These are phyloP conservation scores for Ypsolopha scabrella DNA, from an alignment of 2,888 invertebrate species.

Conservation along the genomic window DNA sequence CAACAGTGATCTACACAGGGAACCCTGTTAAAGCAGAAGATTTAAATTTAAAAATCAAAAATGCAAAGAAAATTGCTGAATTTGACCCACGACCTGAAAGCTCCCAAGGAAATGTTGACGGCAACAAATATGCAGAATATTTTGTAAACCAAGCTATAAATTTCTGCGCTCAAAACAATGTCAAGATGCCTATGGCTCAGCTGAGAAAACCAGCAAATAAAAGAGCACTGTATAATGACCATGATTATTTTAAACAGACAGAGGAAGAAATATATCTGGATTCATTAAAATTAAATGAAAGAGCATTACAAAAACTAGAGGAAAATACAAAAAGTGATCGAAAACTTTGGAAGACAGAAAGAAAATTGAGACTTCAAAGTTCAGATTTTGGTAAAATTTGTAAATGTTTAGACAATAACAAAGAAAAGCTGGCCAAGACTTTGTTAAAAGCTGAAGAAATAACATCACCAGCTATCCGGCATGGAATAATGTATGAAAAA, in stretches of 20 bases:
- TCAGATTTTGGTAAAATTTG: no score
- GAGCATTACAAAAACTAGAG: neutral
- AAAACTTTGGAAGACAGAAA: no score
- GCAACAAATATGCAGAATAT: neutral
- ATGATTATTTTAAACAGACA: neutral
- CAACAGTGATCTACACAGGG: neutral
- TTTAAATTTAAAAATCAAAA: conserved; percentile 1
- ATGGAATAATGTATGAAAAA: no score
- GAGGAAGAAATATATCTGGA: neutral
- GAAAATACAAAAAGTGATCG: neutral
- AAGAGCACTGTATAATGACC: neutral
- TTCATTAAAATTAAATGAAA: neutral
- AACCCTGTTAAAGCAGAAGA: conserved; percentile 1
- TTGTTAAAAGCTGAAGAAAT: no score
- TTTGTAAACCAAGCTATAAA: neutral
- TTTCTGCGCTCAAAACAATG: no score
- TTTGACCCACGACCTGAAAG: conserved; percentile 1
- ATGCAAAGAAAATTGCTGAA: neutral
- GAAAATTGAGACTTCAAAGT: no score
- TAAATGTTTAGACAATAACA: neutral
- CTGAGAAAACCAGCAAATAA: neutral
- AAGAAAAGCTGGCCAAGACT: no score
- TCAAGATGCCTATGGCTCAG: neutral
- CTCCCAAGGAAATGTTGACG: neutral
- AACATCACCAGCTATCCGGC: no score